Evolutionary conservation across 2,797 vertebrate species (phyloP).

Genomic region (Periophthalmus magnuspinnatus): DNA sequence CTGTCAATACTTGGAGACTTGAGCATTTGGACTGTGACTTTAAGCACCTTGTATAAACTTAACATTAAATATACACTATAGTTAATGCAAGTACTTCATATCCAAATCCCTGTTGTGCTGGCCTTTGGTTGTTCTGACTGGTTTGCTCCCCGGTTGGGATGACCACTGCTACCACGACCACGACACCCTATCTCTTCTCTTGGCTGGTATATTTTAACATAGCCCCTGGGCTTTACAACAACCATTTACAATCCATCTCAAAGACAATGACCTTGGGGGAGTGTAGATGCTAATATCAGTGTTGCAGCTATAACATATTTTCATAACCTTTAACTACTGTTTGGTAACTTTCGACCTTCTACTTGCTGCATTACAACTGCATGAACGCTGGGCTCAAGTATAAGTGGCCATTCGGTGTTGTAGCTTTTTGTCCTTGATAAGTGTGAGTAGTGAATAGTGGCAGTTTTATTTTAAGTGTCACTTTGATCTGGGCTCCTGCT

Average conservation of each 20-base stretch:
- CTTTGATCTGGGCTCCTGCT: conserved; percentile 77
- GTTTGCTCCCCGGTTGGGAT: conserved; percentile 58
- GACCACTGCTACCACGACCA: conserved; percentile 39
- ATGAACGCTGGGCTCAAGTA: conserved; percentile 45
- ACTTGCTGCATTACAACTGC: conserved; percentile 45
- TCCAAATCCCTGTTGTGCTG: conserved; percentile 41
- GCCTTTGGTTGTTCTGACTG: conserved; percentile 65
- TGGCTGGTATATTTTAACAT: conserved; percentile 54
- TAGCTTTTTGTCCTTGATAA: conserved; percentile 70
- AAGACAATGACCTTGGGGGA: conserved; percentile 35
- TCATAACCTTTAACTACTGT: conserved; percentile 58
- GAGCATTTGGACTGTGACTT: conserved; percentile 29
- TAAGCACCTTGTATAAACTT: conserved; percentile 2
- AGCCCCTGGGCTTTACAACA: conserved; percentile 39
- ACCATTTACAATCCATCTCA: conserved; percentile 54
- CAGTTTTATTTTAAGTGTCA: conserved; percentile 67
- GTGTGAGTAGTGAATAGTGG: conserved; percentile 58
- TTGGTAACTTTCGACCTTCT: conserved; percentile 40
- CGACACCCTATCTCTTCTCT: conserved; percentile 52
- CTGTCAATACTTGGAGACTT: conserved; percentile 35
- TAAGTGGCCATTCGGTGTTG: conserved; percentile 57
- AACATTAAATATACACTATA: not conserved
- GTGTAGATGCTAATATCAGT: conserved; percentile 43
- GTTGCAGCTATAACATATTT: conserved; percentile 50
- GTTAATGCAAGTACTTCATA: not conserved